Evolutionary conservation across 2,797 vertebrate species (phyloP).

Genomic region (Coendou prehensilis): DNA sequence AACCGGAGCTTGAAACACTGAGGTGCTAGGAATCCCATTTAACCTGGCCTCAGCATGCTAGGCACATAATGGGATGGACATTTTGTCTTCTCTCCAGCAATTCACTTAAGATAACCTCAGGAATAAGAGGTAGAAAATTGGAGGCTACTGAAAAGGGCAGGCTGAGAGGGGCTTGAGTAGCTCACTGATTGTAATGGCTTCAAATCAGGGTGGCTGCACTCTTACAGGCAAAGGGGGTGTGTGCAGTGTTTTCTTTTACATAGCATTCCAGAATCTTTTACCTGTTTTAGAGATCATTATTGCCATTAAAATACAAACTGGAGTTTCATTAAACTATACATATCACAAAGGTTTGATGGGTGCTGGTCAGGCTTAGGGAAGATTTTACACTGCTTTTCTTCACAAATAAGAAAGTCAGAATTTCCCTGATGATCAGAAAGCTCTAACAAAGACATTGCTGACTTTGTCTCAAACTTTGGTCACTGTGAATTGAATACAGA

Average conservation of each 20-base stretch:
- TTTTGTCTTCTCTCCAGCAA: slow-evolving; percentile 73
- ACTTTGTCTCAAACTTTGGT: not conserved
- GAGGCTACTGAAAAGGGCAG: slow-evolving; percentile 36
- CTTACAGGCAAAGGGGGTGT: not conserved
- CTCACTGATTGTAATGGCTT: slow-evolving; percentile 80
- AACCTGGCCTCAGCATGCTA: not conserved
- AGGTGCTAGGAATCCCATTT: slow-evolving; percentile 23
- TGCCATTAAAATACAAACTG: slow-evolving; percentile 70
- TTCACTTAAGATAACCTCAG: slow-evolving; percentile 66
- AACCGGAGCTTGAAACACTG: slow-evolving; percentile 28
- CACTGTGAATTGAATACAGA: not conserved
- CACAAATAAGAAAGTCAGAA: not conserved
- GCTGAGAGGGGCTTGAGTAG: slow-evolving; percentile 44
- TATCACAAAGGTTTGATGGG: not conserved
- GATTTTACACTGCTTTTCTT: not conserved
- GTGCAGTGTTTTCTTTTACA: slow-evolving; percentile 43
- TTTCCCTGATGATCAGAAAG: not conserved
- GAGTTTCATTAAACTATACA: slow-evolving; percentile 48
- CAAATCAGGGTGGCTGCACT: slow-evolving; percentile 37
- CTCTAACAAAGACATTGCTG: not conserved
- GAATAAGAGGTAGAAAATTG: slow-evolving; percentile 76
- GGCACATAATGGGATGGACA: slow-evolving; percentile 36
- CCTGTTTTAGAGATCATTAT: slow-evolving; percentile 65
- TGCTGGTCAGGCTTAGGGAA: not conserved
- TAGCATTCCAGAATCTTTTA: slow-evolving; percentile 19